These are phyloP conservation scores for Andricus grossulariae DNA, from an alignment of 1,140 invertebrate species.

Conservation along the genomic window DNA sequence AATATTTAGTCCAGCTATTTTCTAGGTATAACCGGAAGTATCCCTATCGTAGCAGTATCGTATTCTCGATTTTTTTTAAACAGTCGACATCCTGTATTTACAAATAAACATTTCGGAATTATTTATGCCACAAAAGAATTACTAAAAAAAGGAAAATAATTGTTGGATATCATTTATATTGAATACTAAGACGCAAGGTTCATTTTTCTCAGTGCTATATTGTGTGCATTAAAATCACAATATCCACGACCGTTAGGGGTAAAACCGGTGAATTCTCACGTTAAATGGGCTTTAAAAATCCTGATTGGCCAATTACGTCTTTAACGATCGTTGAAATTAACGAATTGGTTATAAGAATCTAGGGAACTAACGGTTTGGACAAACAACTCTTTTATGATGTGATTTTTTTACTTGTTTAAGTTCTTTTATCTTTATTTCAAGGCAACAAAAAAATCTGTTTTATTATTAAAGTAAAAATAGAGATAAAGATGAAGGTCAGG, in stretches of 20 bases:
- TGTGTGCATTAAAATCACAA: conserved; percentile 23
- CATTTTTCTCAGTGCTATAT: neutral
- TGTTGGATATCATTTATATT: too few relatives aligned
- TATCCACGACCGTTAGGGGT: conserved; percentile 17
- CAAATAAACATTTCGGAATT: too few relatives aligned
- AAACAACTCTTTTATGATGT: neutral
- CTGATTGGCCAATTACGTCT: conserved; percentile 14
- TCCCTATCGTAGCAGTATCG: too few relatives aligned
- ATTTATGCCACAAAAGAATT: too few relatives aligned
- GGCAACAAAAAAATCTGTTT: neutral
- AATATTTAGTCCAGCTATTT: too few relatives aligned
- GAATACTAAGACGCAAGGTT: too few relatives aligned
- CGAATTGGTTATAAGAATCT: conserved; percentile 2
- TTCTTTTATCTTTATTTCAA: conserved; percentile 28
- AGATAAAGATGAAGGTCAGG: too few relatives aligned
- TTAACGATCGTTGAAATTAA: conserved; percentile 22
- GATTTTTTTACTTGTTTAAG: conserved; percentile 33
- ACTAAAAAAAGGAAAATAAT: too few relatives aligned
- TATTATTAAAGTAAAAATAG: neutral
- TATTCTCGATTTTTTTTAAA: too few relatives aligned
- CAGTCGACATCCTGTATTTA: too few relatives aligned
- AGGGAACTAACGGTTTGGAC: conserved; percentile 6
- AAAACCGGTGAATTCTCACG: neutral
- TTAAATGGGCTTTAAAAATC: conserved; percentile 1
- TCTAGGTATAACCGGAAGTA: too few relatives aligned